Evolutionary conservation across 2,888 invertebrate species (phyloP).

Genomic region (Athalia cordata): DNA sequence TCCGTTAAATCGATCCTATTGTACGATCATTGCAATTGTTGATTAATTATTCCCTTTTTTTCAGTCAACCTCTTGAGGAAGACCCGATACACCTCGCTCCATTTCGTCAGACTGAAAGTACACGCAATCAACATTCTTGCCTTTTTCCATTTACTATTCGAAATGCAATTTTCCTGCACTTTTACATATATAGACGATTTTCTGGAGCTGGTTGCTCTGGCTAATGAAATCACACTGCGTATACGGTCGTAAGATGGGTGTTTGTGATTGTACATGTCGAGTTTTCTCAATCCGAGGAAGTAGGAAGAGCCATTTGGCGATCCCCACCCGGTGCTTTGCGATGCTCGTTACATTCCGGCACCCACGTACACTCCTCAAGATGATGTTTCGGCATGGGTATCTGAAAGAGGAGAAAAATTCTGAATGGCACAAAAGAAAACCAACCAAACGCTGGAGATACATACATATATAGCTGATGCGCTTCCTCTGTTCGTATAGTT

Average conservation of each 20-base stretch:
- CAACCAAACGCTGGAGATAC: not conserved
- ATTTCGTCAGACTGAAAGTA: too few species aligned
- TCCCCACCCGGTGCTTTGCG: constrained; percentile 29
- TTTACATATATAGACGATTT: too few species aligned
- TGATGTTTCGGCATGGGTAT: constrained; percentile 4
- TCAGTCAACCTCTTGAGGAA: not conserved
- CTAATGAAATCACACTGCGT: constrained; percentile 19
- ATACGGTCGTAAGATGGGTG: not conserved
- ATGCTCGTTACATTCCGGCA: constrained; percentile 17
- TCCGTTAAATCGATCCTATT: not conserved
- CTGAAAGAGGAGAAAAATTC: constrained; percentile 1
- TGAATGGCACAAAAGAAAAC: not conserved
- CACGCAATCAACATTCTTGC: too few species aligned
- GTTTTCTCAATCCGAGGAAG: constrained; percentile 20
- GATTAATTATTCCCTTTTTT: not conserved
- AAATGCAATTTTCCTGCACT: too few species aligned
- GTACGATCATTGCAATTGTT: not conserved
- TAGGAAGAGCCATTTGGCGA: constrained; percentile 24
- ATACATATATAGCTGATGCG: too few species aligned
- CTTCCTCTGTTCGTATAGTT: not conserved
- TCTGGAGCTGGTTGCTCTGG: constrained; percentile 5
- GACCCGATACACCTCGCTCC: too few species aligned
- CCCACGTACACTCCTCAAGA: constrained; percentile 1
- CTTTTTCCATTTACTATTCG: too few species aligned
- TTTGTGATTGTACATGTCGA: not conserved